phyloP scores from a whole-genome alignment of 2,113 vertebrate genomes.

The Triplophysa dalaica region DNA sequence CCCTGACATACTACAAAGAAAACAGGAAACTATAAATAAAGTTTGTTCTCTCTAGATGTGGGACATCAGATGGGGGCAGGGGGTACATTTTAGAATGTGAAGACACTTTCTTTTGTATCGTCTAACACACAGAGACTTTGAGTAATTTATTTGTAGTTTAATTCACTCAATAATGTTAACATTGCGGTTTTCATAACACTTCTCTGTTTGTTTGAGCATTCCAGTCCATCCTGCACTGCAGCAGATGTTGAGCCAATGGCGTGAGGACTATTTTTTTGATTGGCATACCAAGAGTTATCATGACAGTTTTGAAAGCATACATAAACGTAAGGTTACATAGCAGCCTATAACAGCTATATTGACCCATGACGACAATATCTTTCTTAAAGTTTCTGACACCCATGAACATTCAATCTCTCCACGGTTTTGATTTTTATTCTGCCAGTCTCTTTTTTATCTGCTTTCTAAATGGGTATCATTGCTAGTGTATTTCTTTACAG shows the following conservation, averaged over 20 bases:
- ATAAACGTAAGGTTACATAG: no score
- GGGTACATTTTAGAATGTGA: background rate
- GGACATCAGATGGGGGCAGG: background rate
- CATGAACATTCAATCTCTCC: no score
- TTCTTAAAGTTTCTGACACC: no score
- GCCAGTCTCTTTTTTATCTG: background rate
- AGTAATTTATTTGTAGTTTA: no score
- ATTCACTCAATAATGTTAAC: background rate
- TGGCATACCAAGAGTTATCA: no score
- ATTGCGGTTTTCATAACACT: background rate
- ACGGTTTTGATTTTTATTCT: background rate
- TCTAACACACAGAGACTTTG: background rate
- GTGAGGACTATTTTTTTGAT: no score
- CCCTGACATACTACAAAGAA: constrained; percentile 9
- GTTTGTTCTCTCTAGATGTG: background rate
- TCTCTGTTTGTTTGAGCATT: background rate
- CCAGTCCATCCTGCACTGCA: no score
- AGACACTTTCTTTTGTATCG: no score
- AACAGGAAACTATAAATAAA: background rate
- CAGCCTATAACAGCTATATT: no score
- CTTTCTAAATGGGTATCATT: background rate
- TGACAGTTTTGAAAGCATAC: no score
- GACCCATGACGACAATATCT: no score
- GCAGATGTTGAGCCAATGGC: no score
- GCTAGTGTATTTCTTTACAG: background rate